phyloP scores from a whole-genome alignment of 2,113 vertebrate genomes.

The Vidua chalybeata region DNA sequence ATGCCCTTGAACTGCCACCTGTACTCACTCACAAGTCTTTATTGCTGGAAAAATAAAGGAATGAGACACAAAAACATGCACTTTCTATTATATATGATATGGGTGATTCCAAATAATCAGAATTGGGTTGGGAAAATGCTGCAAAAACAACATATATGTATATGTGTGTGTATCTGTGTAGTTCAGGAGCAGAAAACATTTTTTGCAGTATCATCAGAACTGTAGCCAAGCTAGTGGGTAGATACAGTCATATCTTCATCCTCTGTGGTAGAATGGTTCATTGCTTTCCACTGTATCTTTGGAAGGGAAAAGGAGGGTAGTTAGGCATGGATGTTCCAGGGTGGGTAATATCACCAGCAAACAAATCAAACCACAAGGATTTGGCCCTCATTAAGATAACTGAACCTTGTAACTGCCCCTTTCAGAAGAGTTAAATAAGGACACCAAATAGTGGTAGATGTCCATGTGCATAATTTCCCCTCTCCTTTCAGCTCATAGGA shows the following conservation, averaged over 20 bases:
- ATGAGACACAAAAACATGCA: background rate
- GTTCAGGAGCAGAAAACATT: background rate
- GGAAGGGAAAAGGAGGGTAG: background rate
- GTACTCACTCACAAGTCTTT: background rate
- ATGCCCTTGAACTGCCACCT: constrained; percentile 1
- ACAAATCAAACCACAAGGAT: background rate
- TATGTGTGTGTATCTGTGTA: background rate
- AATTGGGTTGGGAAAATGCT: background rate
- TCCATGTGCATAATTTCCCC: background rate
- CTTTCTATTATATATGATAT: background rate
- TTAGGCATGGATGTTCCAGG: background rate
- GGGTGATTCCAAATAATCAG: background rate
- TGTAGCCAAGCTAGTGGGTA: background rate
- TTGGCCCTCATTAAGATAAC: background rate
- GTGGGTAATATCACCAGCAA: background rate
- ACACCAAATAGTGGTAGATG: background rate
- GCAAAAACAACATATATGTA: background rate
- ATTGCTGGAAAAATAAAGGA: background rate
- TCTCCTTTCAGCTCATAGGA: background rate
- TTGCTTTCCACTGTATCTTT: background rate
- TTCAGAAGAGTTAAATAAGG: constrained; percentile 12
- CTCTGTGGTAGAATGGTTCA: background rate
- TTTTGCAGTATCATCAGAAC: constrained; percentile 31
- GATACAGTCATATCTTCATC: background rate
- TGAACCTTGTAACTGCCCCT: constrained; percentile 17